Base-by-base conservation (phyloP, 2,113 vertebrate genomes). In the Sylvia atricapilla region DNA sequence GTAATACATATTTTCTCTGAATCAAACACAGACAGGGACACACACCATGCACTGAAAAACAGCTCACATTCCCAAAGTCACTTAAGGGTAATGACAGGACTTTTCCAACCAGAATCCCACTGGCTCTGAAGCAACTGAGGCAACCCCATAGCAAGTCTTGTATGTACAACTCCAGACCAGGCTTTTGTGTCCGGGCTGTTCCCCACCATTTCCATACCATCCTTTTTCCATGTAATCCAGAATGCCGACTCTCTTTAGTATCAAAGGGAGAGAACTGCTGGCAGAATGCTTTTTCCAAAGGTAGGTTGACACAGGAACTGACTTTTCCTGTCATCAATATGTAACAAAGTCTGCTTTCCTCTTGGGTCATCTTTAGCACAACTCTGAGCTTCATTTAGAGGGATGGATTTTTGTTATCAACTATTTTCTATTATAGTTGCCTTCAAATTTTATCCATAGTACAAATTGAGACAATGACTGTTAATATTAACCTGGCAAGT, bases 251-350 rank as follows among this genome's bases (percentile, higher is more conserved):
- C 20, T 12, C 7, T 10, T 58, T 21, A 23, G 33, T 10, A 68
- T 23, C 2, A 5, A 39, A 68, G 25, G 37, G 37, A 70, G n/a
- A 68, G 9, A 84, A 47, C 13, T 33, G 52, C 8, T 69, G 52
- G 19, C 23, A 78, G 22, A 81, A 89, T 15, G 28, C 2, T 66
- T 79, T 85, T 59, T 56, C 49, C 19, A 56, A 60, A 58, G 41
- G 7, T 22, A 4, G 17, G 10, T 25, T 49, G 37, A 69, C 31
- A 50, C 0, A 0, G 28, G 37, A 84, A 58, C 17, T 21, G 55
- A 7, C 23, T 82, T 94, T 68, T 87, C n/a, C 23, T 3, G 1
- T n/a, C 37, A 67, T 59, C 56, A 35, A 2, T 33, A 49, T 2
- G 5, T 43, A 59, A 77, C 27, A 81, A 79, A 94, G 11, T 7